Base-by-base conservation (phyloP, 2,888 invertebrate species). In the Beris morrisii region DNA sequence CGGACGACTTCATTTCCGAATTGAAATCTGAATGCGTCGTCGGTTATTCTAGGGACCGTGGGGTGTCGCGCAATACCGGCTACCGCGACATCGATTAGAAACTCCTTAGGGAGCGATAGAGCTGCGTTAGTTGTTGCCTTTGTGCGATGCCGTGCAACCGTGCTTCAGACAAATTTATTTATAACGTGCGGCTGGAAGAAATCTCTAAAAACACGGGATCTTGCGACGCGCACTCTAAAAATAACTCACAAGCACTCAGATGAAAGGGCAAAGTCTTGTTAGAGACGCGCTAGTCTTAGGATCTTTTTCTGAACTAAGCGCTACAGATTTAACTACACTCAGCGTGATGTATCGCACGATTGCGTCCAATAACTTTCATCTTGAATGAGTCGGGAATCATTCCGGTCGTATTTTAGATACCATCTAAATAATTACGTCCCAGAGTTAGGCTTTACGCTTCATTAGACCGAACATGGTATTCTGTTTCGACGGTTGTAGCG, bases 161-260 rank as follows among this genome's bases (percentile, higher is more conserved):
- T 61, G 61, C 15, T 61, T 61, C 61, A 61, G 50, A 38, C 38
- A 38, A 7, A 50, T 61, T 61, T 61, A 61, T 61, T 61, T 61
- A 61, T 61, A 61, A 61, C 61, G 32, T 52, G 61, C 61, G 52
- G 22, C 50, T 52, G 50, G 61, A 61, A 61, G 50, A 32, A 30
- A 50, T 30, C 9, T 44, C 59, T 15, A 13, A 50, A 32, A 52
- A 52, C 52, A 28, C 38, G 61, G 61, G 61, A 50, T 46, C 50
- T 50, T 38, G 30, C 31, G 22, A 32, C 31, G 46, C 52, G 61
- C 12, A 9, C 38, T 30, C 61, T 61, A 61, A 61, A 61, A 61
- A 52, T 61, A 61, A 52, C 11, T 50, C 38, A 50, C 50, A 15
- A 52, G 38, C 52, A 52, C 61, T 61, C 50, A n/a, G 11, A 48